These are phyloP conservation scores for Hiodon tergisus DNA, from an alignment of 2,113 vertebrate genomes.

Conservation along the genomic window DNA sequence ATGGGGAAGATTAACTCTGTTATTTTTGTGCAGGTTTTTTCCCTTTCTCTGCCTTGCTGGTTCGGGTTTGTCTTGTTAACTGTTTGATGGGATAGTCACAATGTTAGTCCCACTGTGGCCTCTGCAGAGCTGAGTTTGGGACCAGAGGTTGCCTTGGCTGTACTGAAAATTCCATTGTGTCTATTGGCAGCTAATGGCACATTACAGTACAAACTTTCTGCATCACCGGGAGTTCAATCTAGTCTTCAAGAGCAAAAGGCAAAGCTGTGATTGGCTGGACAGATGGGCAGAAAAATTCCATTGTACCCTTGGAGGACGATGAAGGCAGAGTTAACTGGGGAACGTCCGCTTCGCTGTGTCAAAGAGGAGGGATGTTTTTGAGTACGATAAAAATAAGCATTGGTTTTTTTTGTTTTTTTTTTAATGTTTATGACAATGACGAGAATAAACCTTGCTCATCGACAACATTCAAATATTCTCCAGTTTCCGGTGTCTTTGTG, in stretches of 20 bases:
- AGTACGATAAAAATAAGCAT: too few relatives aligned
- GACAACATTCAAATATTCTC: neutral
- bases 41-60: neutral
- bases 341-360: too few relatives aligned
- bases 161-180: neutral
- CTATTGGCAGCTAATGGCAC: neutral
- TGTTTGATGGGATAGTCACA: neutral
- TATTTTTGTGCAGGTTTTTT: neutral
- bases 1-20: neutral
- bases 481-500: too few relatives aligned
- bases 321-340: too few relatives aligned
- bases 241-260: too few relatives aligned
- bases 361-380: too few relatives aligned
- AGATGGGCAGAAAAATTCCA: too few relatives aligned
- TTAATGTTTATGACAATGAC: conserved; percentile 12
- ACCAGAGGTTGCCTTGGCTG: neutral
- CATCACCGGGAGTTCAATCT: neutral
- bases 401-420: neutral
- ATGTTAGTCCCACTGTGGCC: neutral
- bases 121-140: neutral
- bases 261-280: too few relatives aligned
- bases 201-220: neutral
- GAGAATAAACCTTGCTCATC: conserved; percentile 10
- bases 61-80: neutral
- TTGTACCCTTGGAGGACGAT: too few relatives aligned